These are phyloP conservation scores for Macrosiphum euphorbiae DNA, from an alignment of 2,888 invertebrate genomes.

Conservation along the genomic window DNA sequence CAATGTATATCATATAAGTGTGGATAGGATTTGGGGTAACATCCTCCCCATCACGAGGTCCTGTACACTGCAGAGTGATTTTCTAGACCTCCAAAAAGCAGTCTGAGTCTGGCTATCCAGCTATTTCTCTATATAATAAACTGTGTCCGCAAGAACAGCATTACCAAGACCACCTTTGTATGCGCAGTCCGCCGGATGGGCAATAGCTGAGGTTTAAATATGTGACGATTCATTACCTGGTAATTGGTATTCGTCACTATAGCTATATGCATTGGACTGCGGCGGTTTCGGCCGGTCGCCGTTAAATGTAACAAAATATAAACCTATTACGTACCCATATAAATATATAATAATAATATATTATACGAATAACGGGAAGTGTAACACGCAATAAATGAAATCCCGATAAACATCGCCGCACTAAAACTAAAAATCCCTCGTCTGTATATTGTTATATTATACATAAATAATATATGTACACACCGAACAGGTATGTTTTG, in stretches of 20 bases:
- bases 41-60: too few relatives aligned
- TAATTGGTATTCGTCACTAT: background rate
- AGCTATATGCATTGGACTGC: background rate
- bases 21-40: too few relatives aligned
- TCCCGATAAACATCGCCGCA: background rate
- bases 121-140: background rate
- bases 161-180: background rate
- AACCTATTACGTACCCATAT: background rate
- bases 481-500: background rate
- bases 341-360: background rate
- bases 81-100: background rate
- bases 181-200: background rate
- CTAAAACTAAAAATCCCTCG: background rate
- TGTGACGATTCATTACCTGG: background rate
- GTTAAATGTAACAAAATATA: background rate
- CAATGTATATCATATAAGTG: too few relatives aligned
- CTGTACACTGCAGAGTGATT: too few relatives aligned
- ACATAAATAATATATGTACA: background rate
- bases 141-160: background rate
- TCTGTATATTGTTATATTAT: background rate
- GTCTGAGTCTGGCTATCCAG: background rate
- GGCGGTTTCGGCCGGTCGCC: background rate
- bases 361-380: background rate
- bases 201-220: background rate
- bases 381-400: background rate